Evolutionary conservation across 2,797 vertebrate genomes (phyloP).

Genomic region (Chelon labrosus): DNA sequence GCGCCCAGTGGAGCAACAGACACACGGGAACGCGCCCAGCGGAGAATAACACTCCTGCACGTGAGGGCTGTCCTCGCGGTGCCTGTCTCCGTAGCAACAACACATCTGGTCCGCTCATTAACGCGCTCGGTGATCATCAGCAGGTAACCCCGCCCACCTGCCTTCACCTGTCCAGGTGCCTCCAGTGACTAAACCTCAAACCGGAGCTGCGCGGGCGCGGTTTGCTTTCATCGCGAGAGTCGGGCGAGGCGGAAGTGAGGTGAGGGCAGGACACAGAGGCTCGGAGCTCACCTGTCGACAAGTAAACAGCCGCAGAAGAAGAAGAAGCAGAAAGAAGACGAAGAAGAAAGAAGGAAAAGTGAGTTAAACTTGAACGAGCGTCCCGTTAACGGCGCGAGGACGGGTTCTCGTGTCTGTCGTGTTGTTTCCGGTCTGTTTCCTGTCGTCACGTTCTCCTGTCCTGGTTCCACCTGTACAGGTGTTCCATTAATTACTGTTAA

Average conservation of each 20-base stretch:
- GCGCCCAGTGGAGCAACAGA: background rate
- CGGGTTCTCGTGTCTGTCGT: too few species aligned
- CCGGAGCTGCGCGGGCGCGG: background rate
- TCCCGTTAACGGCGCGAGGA: too few species aligned
- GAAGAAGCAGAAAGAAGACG: too few species aligned
- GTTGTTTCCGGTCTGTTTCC: too few species aligned
- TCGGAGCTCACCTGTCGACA: slow-evolving; percentile 46
- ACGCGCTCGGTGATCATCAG: too few species aligned
- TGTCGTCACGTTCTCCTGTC: too few species aligned
- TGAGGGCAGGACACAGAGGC: too few species aligned
- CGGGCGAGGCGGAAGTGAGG: slow-evolving; percentile 61
- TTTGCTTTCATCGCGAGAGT: slow-evolving; percentile 16
- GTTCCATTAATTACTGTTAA: too few species aligned
- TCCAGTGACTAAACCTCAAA: too few species aligned
- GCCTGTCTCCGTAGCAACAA: too few species aligned
- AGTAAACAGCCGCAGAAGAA: slow-evolving; percentile 6
- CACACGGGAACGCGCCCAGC: slow-evolving; percentile 23
- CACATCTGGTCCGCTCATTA: background rate
- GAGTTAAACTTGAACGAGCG: slow-evolving; percentile 12
- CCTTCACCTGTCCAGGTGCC: slow-evolving; percentile 9
- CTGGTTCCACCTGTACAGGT: too few species aligned
- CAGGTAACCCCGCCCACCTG: background rate
- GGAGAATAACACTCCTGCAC: background rate
- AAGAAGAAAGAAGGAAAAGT: slow-evolving; percentile 38
- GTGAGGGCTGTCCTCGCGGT: too few species aligned